Evolutionary conservation across 2,797 vertebrate species (phyloP).

Genomic region (Sebastes alutus): DNA sequence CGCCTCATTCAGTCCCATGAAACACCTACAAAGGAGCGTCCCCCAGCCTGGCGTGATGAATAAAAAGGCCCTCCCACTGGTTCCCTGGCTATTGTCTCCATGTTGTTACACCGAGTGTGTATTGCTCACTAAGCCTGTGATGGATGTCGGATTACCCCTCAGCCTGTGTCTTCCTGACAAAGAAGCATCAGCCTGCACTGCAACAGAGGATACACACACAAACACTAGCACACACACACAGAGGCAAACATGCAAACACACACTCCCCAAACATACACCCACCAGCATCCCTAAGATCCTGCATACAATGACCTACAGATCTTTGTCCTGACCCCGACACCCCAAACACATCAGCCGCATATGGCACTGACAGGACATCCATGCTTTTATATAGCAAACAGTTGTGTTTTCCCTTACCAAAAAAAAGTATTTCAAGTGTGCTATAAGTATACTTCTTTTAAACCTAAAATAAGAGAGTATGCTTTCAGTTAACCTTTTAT

Average conservation of each 20-base stretch:
- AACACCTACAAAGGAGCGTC: slow-evolving; percentile 71
- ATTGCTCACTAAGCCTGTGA: slow-evolving; percentile 77
- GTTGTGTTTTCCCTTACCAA: background rate
- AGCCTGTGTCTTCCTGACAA: slow-evolving; percentile 72
- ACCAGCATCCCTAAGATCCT: slow-evolving; percentile 16
- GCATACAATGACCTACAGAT: slow-evolving; percentile 49
- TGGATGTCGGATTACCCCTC: slow-evolving; percentile 80
- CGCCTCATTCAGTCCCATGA: slow-evolving; percentile 57
- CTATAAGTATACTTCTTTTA: too few relatives aligned
- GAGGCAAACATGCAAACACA: slow-evolving; percentile 40
- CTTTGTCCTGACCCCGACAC: slow-evolving; percentile 39
- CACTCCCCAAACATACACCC: slow-evolving; percentile 45
- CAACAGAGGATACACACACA: slow-evolving; percentile 53
- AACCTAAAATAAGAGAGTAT: too few relatives aligned
- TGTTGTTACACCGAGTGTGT: slow-evolving; percentile 74
- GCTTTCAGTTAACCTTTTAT: too few relatives aligned
- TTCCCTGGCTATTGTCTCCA: slow-evolving; percentile 73
- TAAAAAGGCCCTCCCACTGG: slow-evolving; percentile 72
- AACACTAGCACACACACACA: slow-evolving; percentile 9
- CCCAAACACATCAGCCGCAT: slow-evolving; percentile 34
- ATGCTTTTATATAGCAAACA: too few relatives aligned
- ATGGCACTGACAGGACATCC: background rate
- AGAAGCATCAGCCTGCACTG: slow-evolving; percentile 59
- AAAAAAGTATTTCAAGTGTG: too few relatives aligned
- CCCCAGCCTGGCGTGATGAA: slow-evolving; percentile 59